Evolutionary conservation across 2,797 vertebrate species (phyloP).

Genomic region (Mormyrops attenuatus): DNA sequence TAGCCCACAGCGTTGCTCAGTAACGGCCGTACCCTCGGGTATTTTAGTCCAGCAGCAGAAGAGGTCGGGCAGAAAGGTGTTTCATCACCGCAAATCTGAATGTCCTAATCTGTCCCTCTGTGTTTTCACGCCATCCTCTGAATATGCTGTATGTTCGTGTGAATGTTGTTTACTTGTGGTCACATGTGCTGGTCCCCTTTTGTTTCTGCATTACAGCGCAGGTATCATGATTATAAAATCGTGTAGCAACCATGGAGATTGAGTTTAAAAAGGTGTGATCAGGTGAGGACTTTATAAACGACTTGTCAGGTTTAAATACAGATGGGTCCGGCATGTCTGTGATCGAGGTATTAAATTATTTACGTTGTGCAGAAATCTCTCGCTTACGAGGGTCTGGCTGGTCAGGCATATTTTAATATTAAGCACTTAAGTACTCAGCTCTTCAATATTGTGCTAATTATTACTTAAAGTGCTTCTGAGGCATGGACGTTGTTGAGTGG

Average conservation of each 20-base stretch:
- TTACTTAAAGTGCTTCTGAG: background rate
- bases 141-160: background rate
- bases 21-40: background rate
- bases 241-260: background rate
- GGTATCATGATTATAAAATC: background rate
- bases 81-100: background rate
- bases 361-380: background rate
- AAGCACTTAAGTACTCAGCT: background rate
- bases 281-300: background rate
- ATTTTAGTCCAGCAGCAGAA: background rate
- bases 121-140: background rate
- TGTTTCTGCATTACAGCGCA: background rate
- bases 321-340: background rate
- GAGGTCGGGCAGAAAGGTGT: background rate
- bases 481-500: background rate
- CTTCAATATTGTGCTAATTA: background rate
- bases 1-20: background rate
- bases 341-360: background rate
- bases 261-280: background rate
- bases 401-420: conserved; percentile 10
- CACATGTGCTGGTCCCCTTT: background rate
- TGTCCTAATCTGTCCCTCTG: background rate
- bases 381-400: background rate
- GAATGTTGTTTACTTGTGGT: background rate
- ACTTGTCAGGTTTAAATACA: background rate